Evolutionary conservation across 2,888 invertebrate species (phyloP).

Genomic region (Agriopis leucophaearia): DNA sequence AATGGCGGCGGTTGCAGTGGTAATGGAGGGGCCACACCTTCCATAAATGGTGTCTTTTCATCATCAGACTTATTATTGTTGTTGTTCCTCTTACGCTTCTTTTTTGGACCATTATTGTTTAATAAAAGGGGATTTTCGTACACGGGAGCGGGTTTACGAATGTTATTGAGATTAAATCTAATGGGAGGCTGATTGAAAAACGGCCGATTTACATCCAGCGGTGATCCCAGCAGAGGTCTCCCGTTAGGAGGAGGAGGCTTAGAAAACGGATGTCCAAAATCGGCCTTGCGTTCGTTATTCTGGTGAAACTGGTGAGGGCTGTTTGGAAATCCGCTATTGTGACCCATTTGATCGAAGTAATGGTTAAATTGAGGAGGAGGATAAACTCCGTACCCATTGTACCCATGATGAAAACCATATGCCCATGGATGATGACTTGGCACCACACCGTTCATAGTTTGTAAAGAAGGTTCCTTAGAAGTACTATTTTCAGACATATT

Average conservation of each 20-base stretch:
- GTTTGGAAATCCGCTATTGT: constrained; percentile 63
- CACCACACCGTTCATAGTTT: constrained; percentile 79
- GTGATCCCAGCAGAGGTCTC: constrained; percentile 76
- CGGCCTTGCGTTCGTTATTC: constrained; percentile 64
- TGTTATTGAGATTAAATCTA: constrained; percentile 78
- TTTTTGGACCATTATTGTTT: constrained; percentile 87
- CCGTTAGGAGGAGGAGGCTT: constrained; percentile 68
- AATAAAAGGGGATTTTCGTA: constrained; percentile 73
- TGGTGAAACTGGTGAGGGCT: constrained; percentile 70
- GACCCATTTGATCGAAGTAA: constrained; percentile 78
- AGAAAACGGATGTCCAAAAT: constrained; percentile 67
- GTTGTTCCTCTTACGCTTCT: constrained; percentile 90
- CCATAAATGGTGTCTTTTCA: constrained; percentile 64
- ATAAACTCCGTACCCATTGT: constrained; percentile 78
- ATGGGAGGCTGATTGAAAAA: constrained; percentile 80
- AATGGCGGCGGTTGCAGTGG: constrained; percentile 85
- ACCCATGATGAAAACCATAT: constrained; percentile 75
- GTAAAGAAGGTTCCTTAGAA: constrained; percentile 78
- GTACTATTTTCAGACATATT: constrained; percentile 72
- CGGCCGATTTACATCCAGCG: constrained; percentile 75
- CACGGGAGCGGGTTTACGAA: constrained; percentile 74
- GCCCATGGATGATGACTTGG: constrained; percentile 78
- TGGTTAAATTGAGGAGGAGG: constrained; percentile 83
- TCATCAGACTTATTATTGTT: constrained; percentile 84
- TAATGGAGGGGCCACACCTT: constrained; percentile 78